Conservation (phyloP, 2,888 invertebrate genomes). For the Tolmerus cingulatus region DNA sequence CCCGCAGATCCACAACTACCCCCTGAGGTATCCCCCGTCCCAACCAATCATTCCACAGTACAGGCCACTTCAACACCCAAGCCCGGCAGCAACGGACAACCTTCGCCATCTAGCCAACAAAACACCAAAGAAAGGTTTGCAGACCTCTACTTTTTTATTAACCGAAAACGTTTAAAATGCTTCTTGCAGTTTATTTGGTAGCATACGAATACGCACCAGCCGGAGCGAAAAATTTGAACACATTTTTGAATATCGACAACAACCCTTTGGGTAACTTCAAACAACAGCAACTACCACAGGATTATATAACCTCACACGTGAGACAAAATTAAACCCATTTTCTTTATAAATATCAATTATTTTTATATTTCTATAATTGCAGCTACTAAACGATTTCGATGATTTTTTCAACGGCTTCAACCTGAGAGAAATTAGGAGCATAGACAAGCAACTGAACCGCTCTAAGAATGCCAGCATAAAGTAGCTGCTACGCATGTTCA, state of each 20-base stretch:
- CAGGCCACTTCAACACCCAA: conserved; percentile 57
- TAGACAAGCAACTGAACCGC: conserved; percentile 1
- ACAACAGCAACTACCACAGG: conserved; percentile 42
- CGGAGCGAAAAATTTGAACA: background rate
- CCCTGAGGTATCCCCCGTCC: conserved; percentile 51
- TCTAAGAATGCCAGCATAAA: conserved; percentile 21
- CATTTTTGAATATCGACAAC: conserved; percentile 13
- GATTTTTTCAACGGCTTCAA: conserved; percentile 58
- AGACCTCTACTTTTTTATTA: background rate
- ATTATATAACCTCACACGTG: conserved; percentile 49
- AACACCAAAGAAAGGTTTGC: background rate
- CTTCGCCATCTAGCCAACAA: background rate
- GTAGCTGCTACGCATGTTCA: background rate
- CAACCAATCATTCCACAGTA: conserved; percentile 56
- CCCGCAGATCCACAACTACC: conserved; percentile 61
- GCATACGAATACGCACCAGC: conserved; percentile 36
- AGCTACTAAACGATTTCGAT: conserved; percentile 61
- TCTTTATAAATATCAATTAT: conserved; percentile 11
- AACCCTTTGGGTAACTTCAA: conserved; percentile 17
- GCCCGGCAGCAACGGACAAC: conserved; percentile 55
- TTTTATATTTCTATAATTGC: conserved; percentile 46
- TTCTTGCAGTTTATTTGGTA: conserved; percentile 37
- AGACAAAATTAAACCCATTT: background rate
- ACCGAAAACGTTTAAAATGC: background rate
- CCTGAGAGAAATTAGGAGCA: conserved; percentile 52